Evolutionary conservation across 2,888 invertebrate species (phyloP).

Genomic region (Cepaea hortensis): DNA sequence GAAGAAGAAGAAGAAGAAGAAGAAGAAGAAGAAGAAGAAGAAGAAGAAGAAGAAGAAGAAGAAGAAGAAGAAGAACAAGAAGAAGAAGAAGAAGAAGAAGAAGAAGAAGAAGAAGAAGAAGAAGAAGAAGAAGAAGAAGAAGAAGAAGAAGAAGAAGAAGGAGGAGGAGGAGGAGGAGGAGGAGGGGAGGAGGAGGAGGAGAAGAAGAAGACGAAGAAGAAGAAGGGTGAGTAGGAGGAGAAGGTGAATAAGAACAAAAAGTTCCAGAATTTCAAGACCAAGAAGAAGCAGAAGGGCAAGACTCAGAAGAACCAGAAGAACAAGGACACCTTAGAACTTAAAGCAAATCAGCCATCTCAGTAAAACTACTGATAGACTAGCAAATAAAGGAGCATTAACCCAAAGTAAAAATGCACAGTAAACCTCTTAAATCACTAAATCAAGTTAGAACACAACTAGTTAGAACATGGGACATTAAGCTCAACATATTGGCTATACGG

Average conservation of each 20-base stretch:
- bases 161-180: no score
- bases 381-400: no score
- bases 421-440: no score
- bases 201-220: no score
- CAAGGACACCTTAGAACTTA: not conserved
- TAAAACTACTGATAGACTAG: no score
- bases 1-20: not conserved
- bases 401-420: no score
- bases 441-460: no score
- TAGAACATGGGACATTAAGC: no score
- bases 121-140: not conserved
- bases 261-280: not conserved
- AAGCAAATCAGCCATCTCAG: not conserved
- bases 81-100: not conserved
- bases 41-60: not conserved
- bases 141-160: not conserved
- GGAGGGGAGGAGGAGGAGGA: not conserved
- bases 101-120: not conserved
- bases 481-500: no score
- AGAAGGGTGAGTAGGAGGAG: not conserved
- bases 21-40: not conserved
- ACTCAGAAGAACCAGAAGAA: not conserved
- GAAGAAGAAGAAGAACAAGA: not conserved
- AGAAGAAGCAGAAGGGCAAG: not conserved
- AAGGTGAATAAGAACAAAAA: not conserved